These are phyloP conservation scores for Mobula hypostoma DNA, from an alignment of 2,113 vertebrate species.

Conservation along the genomic window DNA sequence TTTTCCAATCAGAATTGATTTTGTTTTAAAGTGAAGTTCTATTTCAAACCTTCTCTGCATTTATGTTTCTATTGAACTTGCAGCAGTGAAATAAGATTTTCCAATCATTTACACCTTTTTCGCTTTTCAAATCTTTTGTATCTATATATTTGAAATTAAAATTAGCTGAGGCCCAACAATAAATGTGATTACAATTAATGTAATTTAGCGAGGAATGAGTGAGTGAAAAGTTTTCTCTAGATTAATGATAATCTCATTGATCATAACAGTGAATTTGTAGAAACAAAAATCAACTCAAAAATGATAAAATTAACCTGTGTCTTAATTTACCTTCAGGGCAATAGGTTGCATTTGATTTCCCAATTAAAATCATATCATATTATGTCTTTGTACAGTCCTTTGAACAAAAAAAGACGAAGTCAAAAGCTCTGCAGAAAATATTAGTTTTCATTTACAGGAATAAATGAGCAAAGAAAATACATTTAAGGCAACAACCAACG, in stretches of 20 bases:
- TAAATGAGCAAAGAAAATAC: no score
- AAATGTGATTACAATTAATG: neutral
- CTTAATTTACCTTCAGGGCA: neutral
- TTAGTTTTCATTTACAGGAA: conserved; percentile 3
- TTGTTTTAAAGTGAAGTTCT: neutral
- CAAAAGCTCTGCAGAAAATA: neutral
- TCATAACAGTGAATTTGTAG: neutral
- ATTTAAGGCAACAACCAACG: no score
- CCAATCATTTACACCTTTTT: neutral
- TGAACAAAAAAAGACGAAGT: neutral
- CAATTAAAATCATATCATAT: neutral
- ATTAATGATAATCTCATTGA: neutral
- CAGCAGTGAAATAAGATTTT: neutral
- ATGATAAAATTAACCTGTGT: neutral
- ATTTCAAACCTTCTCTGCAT: neutral
- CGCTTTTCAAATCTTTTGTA: neutral
- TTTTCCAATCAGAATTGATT: conserved; percentile 5
- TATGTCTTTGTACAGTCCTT: neutral
- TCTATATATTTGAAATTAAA: conserved; percentile 4
- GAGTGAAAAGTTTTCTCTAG: neutral
- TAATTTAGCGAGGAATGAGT: neutral
- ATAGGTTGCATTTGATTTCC: neutral
- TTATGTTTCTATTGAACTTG: neutral
- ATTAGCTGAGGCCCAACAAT: neutral
- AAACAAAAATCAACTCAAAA: conserved; percentile 21